Evolutionary conservation across 2,888 invertebrate species (phyloP), one percentile per base, ranked within the genome.

Genomic region (Dione vanillae): DNA sequence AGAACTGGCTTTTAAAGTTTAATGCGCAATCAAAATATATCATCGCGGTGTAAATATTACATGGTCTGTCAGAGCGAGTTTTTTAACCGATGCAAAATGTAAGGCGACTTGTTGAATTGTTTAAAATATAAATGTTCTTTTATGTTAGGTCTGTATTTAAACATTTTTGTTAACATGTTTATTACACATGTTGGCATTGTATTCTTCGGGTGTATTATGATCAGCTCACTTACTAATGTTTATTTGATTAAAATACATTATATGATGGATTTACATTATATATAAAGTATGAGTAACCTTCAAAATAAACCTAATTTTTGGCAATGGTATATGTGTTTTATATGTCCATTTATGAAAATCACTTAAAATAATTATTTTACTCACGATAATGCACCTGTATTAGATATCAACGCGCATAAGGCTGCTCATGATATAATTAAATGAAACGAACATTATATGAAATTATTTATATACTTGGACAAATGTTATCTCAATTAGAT

Each of bases 1-100:
- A 69, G 40, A 69, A 64, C 69, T 20, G 54, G 54, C 54, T 62
- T 68, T 69, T 69, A 69, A 64, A 69, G 20, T 68, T 52, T 54
- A 56, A 54, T 68, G 54, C 20, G 62, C 61, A 61, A 67, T 61
- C 49, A 67, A 61, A 61, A 61, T 59, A 67, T 51, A 67, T 67
- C 43, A 61, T 61, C 43, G 41, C 37, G 59, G 19, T 54, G 35
- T 52, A 61, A 52, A 67, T 52, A 61, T 43, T 52, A 35, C 35
- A 52, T 52, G 67, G 49, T 41, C 59, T 45, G 49, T 67, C 58
- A 16, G 41, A 41, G 16, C 41, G 27, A 41, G 43, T 41, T 67
- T 61, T 61, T 67, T 67, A 40, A 43, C 40, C 11, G 37, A 61
- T 12, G 27, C 16, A 40, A 59, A 49, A 41, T 51, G 49, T 14